Percentiles rank a stretch among this genome's conserved stretches.
These are phyloP conservation scores for Pristiophorus japonicus DNA, from an alignment of 2,113 vertebrate species.

Conservation along the genomic window DNA sequence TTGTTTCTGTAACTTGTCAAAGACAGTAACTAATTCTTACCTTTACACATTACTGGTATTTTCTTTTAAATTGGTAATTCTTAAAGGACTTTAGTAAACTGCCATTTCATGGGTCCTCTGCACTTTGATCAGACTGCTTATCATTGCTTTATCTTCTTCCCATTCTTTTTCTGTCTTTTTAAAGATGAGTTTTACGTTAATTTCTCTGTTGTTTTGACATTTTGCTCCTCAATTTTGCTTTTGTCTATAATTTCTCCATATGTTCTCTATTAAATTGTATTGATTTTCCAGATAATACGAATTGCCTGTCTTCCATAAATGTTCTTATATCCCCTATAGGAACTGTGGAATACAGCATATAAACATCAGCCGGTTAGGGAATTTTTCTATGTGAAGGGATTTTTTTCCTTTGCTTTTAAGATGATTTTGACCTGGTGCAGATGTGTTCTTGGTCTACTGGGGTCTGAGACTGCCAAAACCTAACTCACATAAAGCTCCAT, in stretches of 20 bases:
- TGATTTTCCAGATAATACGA: conserved; percentile 34
- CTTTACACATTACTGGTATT: not conserved
- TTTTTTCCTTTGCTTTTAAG: conserved; percentile 17
- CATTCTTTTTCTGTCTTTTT: not conserved
- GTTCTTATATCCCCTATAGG: conserved; percentile 38
- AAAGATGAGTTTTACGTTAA: conserved; percentile 26
- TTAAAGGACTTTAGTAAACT: not conserved
- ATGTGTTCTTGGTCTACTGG: conserved; percentile 27
- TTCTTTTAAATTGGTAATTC: not conserved
- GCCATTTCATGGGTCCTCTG: not conserved
- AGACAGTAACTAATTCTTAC: conserved; percentile 1
- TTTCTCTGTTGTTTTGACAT: not conserved
- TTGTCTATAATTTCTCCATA: conserved; percentile 22
- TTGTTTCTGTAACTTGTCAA: not conserved
- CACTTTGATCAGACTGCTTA: not conserved
- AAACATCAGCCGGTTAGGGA: conserved; percentile 17
- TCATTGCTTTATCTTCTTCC: not conserved
- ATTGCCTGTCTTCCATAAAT: conserved; percentile 36
- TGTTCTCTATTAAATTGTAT: conserved; percentile 35
- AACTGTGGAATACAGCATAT: conserved; percentile 27
- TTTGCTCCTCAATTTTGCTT: conserved; percentile 25
- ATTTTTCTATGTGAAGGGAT: conserved; percentile 16
- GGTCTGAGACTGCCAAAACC: conserved; percentile 33
- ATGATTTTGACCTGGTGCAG: conserved; percentile 34
- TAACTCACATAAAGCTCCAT: conserved; percentile 29